Evolutionary conservation across 2,797 vertebrate genomes (phyloP).

Genomic region (Florisuga fusca): DNA sequence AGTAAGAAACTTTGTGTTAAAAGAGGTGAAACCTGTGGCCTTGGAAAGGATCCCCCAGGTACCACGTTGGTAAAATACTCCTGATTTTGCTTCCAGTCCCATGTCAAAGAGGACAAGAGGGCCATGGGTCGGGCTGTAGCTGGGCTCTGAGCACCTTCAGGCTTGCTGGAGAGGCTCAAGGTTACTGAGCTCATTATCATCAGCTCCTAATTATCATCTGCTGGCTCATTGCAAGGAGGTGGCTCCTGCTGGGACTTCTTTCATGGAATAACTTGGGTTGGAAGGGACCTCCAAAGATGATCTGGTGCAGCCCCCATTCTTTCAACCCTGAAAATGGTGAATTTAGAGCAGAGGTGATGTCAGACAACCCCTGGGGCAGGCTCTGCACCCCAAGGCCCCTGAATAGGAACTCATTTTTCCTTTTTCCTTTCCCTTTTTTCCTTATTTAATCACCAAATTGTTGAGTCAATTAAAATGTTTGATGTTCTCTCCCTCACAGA

Average conservation of each 20-base stretch:
- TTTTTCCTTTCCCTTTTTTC: no score
- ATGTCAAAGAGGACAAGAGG: background rate
- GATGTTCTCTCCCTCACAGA: background rate
- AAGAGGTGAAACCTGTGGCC: background rate
- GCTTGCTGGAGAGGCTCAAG: background rate
- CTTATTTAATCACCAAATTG: no score
- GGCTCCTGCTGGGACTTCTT: background rate
- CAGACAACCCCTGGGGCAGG: background rate
- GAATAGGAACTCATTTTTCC: background rate
- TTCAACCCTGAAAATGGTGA: background rate
- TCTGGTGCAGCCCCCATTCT: background rate
- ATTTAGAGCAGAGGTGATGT: background rate
- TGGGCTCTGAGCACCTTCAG: background rate
- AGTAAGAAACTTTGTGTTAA: background rate
- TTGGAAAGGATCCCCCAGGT: background rate
- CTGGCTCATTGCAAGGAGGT: background rate
- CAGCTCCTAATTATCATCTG: background rate
- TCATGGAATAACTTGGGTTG: no score
- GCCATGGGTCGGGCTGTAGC: background rate
- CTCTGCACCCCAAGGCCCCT: background rate
- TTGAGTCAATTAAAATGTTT: no score
- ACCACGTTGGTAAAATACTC: accelerated
- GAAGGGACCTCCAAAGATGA: background rate
- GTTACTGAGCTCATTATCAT: background rate
- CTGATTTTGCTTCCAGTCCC: accelerated